Percentiles rank a stretch among this genome's conserved stretches.
Conservation (phyloP, 2,113 vertebrate species). For the Datnioides undecimradiatus region DNA sequence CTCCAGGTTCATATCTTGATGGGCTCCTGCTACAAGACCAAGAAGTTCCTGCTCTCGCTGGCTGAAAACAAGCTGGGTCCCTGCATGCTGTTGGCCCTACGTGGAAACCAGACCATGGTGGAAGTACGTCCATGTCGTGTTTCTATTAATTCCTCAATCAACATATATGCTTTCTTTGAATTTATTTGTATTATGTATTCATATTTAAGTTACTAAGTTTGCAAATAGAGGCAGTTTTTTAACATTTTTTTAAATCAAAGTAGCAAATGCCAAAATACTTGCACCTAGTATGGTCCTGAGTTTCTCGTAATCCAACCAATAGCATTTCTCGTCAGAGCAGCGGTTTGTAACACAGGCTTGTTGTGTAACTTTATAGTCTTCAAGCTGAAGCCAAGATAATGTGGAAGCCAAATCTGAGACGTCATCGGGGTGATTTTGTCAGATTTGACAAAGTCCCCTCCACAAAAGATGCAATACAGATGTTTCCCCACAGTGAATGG, state of each 20-base stretch:
- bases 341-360: neutral
- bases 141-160: neutral
- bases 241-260: no score
- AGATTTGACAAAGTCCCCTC: no score
- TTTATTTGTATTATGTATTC: no score
- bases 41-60: slow-evolving; percentile 98
- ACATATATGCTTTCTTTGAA: no score
- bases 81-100: slow-evolving; percentile 97
- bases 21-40: slow-evolving; percentile 99
- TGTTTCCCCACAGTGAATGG: no score
- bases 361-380: neutral
- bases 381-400: neutral
- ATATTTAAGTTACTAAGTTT: no score
- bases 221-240: no score
- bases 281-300: no score
- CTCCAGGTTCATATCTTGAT: slow-evolving; percentile 97
- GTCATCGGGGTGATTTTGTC: no score
- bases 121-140: slow-evolving; percentile 78
- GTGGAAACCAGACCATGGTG: slow-evolving; percentile 99
- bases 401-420: no score
- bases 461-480: no score
- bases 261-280: no score
- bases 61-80: slow-evolving; percentile 98
- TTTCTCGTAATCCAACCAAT: neutral
- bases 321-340: neutral